Base-by-base conservation (phyloP, 2,888 invertebrate species). In the Trileptium ribeirensis region DNA sequence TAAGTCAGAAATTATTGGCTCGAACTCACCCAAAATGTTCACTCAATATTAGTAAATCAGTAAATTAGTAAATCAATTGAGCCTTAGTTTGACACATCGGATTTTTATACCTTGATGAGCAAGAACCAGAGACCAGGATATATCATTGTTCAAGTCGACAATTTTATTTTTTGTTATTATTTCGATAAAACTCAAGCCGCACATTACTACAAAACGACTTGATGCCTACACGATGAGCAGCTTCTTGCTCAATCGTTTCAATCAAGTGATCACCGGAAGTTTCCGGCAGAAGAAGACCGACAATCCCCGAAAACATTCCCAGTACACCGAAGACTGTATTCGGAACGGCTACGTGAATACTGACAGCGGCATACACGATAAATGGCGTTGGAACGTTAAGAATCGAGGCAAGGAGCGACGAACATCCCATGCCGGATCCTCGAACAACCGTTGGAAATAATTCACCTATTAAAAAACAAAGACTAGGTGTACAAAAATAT, bases 331-430 rank as follows among this genome's bases (percentile, higher is more conserved):
- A 75, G 33, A 75, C 77, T 24, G 39, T n/a, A 29, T 33, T 75
- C 3, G 77, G 77, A 36, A 75, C 38, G n/a, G 39, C n/a, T 36
- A 3, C 3, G n/a, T 33, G 37, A 75, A 37, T 38, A 38, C 77
- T 75, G n/a, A 70, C 37, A 2, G 77, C 34, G 2, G 77, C 37
- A n/a, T 75, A 75, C n/a, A 75, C 38, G 29, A 75, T 75, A 38
- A 75, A 75, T 34, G 77, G 77, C 34, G 77, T 75, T 8, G 77
- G 77, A n/a, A 75, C 37, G 77, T 75, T 75, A 29, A 75, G 24
- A 29, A 75, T 75, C 29, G 77, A 75, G 15, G 38, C 39, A 15
- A n/a, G 2, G 33, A 75, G 36, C 24, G 38, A 33, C 3, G n/a
- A 29, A 38, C 24, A 75, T 24, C 77, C 77, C 37, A 75, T 38